phyloP scores from a whole-genome alignment of 2,797 vertebrate genomes.

The Ambastaia sidthimunki region DNA sequence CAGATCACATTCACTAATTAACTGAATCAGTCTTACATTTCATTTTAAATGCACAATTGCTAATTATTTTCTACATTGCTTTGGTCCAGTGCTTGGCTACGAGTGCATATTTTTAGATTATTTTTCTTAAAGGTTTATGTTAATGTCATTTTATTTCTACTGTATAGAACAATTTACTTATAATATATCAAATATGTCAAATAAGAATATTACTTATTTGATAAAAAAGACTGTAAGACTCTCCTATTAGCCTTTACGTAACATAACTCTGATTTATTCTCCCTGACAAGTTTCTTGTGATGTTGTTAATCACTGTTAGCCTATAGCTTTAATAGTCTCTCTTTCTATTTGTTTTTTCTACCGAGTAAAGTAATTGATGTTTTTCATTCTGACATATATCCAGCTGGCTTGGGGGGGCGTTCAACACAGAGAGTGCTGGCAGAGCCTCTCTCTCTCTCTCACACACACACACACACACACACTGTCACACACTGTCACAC shows the following conservation, averaged over 20 bases:
- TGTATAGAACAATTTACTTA: no score
- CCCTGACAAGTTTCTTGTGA: neutral
- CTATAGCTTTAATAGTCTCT: neutral
- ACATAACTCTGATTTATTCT: neutral
- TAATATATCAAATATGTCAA: no score
- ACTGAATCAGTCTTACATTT: neutral
- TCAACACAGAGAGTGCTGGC: neutral
- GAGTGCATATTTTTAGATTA: neutral
- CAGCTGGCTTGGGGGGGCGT: slow-evolving; percentile 79
- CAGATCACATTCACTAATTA: slow-evolving; percentile 23
- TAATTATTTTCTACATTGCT: neutral
- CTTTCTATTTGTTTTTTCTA: neutral
- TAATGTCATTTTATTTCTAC: no score
- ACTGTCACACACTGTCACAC: slow-evolving; percentile 23
- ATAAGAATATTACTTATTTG: no score
- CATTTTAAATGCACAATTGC: neutral
- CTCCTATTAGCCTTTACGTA: neutral
- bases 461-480: neutral
- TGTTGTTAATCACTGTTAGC: neutral
- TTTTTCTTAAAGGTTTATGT: neutral
- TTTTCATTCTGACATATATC: slow-evolving; percentile 58
- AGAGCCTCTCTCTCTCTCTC: neutral
- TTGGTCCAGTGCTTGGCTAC: neutral
- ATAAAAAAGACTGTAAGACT: neutral
- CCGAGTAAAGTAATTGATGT: neutral